These are phyloP conservation scores for Tamandua tetradactyla DNA, from an alignment of 2,797 vertebrate genomes.

Conservation along the genomic window DNA sequence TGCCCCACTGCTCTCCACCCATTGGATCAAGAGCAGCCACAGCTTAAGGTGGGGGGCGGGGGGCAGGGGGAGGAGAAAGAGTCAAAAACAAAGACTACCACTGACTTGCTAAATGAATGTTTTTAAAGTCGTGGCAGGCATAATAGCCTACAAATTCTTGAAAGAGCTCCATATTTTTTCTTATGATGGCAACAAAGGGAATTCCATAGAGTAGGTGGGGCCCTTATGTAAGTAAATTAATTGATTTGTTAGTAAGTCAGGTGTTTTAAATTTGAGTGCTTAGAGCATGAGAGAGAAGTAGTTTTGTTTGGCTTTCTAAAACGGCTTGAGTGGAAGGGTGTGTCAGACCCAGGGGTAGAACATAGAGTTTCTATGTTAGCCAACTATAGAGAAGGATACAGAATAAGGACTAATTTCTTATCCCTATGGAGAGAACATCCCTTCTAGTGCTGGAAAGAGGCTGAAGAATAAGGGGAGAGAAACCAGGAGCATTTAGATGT, in stretches of 20 bases:
- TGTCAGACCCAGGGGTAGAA: background rate
- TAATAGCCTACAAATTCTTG: conserved; percentile 12
- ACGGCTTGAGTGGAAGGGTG: background rate
- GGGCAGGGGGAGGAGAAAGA: background rate
- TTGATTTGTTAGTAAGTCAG: conserved; percentile 54
- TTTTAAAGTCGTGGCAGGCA: background rate
- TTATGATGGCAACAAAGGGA: conserved; percentile 4
- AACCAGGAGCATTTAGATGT: background rate
- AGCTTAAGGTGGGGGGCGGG: too few relatives aligned
- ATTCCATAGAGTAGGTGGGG: conserved; percentile 21
- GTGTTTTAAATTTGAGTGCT: conserved; percentile 44
- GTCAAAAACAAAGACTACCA: conserved; percentile 50
- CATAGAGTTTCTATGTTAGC: background rate
- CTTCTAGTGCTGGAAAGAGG: background rate
- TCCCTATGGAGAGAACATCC: background rate
- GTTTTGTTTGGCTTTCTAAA: conserved; percentile 46
- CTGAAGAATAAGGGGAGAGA: background rate
- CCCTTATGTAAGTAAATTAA: conserved; percentile 46
- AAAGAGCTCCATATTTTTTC: conserved; percentile 19
- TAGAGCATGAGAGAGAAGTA: background rate
- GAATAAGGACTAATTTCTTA: background rate
- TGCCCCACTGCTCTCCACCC: too few relatives aligned
- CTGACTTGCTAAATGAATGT: background rate
- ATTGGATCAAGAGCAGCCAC: background rate
- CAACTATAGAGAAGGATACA: background rate